Evolutionary conservation across 2,888 invertebrate genomes (phyloP).

Genomic region (Drosophila anceps): DNA sequence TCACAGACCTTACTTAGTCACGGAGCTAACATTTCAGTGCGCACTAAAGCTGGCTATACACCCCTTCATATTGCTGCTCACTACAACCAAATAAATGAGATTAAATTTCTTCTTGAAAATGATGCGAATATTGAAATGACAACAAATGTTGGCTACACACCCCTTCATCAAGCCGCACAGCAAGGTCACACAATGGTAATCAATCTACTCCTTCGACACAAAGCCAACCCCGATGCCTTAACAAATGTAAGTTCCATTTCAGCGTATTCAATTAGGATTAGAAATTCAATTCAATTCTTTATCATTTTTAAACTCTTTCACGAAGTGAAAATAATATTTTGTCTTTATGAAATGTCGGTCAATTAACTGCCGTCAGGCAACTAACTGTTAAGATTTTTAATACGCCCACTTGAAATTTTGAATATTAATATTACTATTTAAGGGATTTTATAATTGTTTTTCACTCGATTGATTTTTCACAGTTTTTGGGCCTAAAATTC

Average conservation of each 20-base stretch:
- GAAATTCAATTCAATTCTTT: too few species aligned
- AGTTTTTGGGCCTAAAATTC: too few species aligned
- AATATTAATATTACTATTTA: too few species aligned
- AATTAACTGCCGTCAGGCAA: too few species aligned
- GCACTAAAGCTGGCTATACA: slow-evolving; percentile 95
- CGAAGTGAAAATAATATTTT: too few species aligned
- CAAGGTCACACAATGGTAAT: slow-evolving; percentile 99
- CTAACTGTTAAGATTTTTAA: too few species aligned
- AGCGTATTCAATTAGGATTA: too few species aligned
- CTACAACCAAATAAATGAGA: slow-evolving; percentile 97
- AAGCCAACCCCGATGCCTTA: slow-evolving; percentile 96
- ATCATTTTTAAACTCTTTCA: too few species aligned
- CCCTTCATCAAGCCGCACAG: slow-evolving; percentile 98
- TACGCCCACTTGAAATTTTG: too few species aligned
- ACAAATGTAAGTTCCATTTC: slow-evolving; percentile 91
- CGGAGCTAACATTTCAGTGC: slow-evolving; percentile 90
- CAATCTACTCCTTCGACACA: slow-evolving; percentile 95
- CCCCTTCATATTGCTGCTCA: slow-evolving; percentile 99
- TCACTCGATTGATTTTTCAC: too few species aligned
- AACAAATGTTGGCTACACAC: slow-evolving; percentile 94
- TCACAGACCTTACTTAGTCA: slow-evolving; percentile 92
- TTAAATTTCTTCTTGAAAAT: slow-evolving; percentile 94
- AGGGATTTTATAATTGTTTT: too few species aligned
- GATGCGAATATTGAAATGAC: slow-evolving; percentile 94
- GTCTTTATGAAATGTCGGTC: too few species aligned